phyloP scores from a whole-genome alignment of 1,140 invertebrate species.

The Drosophila baimaii region DNA sequence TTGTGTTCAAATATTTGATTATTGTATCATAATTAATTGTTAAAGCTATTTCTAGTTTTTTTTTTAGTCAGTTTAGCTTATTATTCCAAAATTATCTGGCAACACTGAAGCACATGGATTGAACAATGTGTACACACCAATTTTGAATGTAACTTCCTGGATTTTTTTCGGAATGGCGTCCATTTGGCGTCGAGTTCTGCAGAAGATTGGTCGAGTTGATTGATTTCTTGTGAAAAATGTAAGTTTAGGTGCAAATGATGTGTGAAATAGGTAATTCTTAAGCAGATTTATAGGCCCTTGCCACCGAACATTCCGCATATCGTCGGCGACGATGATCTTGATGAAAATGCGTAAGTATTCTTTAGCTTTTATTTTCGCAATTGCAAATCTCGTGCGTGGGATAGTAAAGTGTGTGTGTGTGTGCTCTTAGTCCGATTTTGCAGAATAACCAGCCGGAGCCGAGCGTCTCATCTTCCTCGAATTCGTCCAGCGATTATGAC shows the following conservation, averaged over 20 bases:
- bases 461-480: not conserved
- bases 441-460: not conserved
- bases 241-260: not conserved
- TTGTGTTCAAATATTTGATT: too few relatives aligned
- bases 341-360: constrained; percentile 6
- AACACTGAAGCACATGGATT: not conserved
- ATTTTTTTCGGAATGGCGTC: not conserved
- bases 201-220: not conserved
- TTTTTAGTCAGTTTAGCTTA: too few relatives aligned
- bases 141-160: not conserved
- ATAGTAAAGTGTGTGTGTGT: not conserved
- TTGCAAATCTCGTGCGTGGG: too few relatives aligned
- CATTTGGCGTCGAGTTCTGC: not conserved
- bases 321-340: constrained; percentile 53
- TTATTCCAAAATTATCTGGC: too few relatives aligned
- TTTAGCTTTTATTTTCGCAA: not conserved
- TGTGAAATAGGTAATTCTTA: not conserved
- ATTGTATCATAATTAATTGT: too few relatives aligned
- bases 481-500: not conserved
- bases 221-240: not conserved
- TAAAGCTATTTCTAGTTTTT: too few relatives aligned
- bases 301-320: constrained; percentile 38
- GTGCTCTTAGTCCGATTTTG: not conserved
- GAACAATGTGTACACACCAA: constrained; percentile 9
- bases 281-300: constrained; percentile 26